Base-by-base conservation (phyloP, 2,113 vertebrate genomes). In the Dipodomys stephensi region DNA sequence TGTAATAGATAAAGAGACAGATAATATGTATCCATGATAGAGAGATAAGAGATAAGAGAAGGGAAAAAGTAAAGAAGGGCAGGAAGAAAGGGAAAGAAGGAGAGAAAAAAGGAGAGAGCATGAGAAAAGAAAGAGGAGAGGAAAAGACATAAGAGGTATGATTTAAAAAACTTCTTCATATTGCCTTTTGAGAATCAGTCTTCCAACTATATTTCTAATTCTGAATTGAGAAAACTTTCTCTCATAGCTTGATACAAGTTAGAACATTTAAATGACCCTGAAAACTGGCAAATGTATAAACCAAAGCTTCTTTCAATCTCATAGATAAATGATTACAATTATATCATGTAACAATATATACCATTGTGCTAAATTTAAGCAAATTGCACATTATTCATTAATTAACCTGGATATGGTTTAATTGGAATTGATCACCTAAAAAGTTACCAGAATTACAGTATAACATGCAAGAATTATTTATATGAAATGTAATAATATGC, bases 401-500 rank as follows among this genome's bases (percentile, higher is more conserved):
- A 46, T 74, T 87, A 64, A 49, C 1, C 53, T 64, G 23, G 20
- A 64, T 64, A 25, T 44, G 25, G 16, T 39, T 91, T 72, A 85
- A 18, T 49, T 69, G 44, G 30, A 87, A 83, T 19, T 80, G 39
- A 69, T 12, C 1, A 83, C 23, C 72, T 57, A 57, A 13, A 57
- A 90, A 83, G 46, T 88, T 8, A 88, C 10, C 35, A 94, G n/a
- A 76, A 65, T n/a, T 81, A 46, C 4, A 49, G 7, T 72, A 19
- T 78, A 68, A 95, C 84, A 23, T 57, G 53, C 0, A 77, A 81
- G 25, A 1, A 60, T 85, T 90, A 79, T 69, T 69, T 32, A 79
- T 6, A 83, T 68, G 84, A 94, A 90, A 57, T 84, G 20, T 10
- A 88, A 94, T 92, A 96, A 95, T 95, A 88, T 92, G 76, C 8